phyloP scores from a whole-genome alignment of 2,888 invertebrate genomes.

The Aphrophora alni region DNA sequence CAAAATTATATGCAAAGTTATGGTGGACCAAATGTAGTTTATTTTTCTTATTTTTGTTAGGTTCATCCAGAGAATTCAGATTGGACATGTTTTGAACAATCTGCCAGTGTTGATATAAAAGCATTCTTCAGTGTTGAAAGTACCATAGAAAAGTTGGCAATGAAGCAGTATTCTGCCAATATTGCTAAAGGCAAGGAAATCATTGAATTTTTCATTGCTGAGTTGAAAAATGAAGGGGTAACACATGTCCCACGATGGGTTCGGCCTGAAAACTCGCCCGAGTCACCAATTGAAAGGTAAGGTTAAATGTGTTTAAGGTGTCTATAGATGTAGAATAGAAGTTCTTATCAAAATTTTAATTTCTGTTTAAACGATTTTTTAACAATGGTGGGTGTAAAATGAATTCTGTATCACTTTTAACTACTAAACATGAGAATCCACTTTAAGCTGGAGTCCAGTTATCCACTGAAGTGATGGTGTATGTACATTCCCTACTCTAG shows the following conservation, averaged over 20 bases:
- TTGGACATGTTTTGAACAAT: constrained; percentile 97
- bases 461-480: no score
- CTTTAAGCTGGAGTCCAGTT: no score
- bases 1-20: no score
- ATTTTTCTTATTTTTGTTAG: constrained; percentile 65
- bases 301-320: not conserved
- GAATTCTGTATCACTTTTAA: no score
- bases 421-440: no score
- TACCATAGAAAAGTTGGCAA: constrained; percentile 93
- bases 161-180: constrained; percentile 92
- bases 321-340: no score
- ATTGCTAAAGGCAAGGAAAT: constrained; percentile 91
- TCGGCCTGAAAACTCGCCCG: constrained; percentile 53
- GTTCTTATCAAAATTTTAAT: no score
- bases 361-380: no score
- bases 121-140: constrained; percentile 95
- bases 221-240: constrained; percentile 77
- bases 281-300: constrained; percentile 17
- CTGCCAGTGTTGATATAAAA: constrained; percentile 89
- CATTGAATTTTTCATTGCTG: constrained; percentile 85
- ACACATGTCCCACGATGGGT: constrained; percentile 69
- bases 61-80: constrained; percentile 91
- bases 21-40: no score
- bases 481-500: no score
- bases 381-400: no score